Base-by-base conservation (phyloP, 2,113 vertebrate species). In the Sebastes schlegelii region DNA sequence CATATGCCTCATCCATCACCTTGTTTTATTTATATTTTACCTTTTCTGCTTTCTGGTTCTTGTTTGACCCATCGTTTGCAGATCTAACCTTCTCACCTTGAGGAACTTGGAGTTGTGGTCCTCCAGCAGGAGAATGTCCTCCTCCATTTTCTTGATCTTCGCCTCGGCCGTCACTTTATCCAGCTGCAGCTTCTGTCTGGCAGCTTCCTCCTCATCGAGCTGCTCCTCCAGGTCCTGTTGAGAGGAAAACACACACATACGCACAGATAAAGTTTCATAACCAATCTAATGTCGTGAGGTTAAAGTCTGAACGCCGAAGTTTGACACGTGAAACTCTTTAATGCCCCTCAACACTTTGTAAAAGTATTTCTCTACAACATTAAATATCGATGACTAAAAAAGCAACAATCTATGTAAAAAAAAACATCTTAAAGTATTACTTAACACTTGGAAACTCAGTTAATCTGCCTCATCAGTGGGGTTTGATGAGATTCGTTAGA, bases 61-160 rank as follows among this genome's bases (percentile, higher is more conserved):
- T 21, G 11, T 64, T 65, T 9, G 14, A 80, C 1, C 3, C 1
- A 46, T 49, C 6, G 6, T 75, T n/a, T 70, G 13, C n/a, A 76
- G 26, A 2, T 54, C 6, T n/a, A 54, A 55, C 51, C 11, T 7
- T 11, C 91, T 93, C 81, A 99, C 98, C 96, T 99, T 99, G 71
- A 97, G 89, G 63, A 98, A 98, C 84, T 99, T 99, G 67, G 97
- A 99, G 89, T 99, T 99, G 66, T 99, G 98, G 95, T 99, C 98
- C 87, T 99, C 98, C 4, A 99, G 84, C 72, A 97, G 93, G 6
- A 99, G 94, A 86, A 99, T 97, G 86, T 99, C 98, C 89, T 99
- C 98, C 74, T 99, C 98, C 96, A 99, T 98, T 93, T 99, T 99
- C 91, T 99, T 99, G 83, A 99, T 98, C 90, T 99, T 99, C 0